These are phyloP conservation scores for Temnothorax nylanderi DNA, from an alignment of 1,140 invertebrate species.

Conservation along the genomic window DNA sequence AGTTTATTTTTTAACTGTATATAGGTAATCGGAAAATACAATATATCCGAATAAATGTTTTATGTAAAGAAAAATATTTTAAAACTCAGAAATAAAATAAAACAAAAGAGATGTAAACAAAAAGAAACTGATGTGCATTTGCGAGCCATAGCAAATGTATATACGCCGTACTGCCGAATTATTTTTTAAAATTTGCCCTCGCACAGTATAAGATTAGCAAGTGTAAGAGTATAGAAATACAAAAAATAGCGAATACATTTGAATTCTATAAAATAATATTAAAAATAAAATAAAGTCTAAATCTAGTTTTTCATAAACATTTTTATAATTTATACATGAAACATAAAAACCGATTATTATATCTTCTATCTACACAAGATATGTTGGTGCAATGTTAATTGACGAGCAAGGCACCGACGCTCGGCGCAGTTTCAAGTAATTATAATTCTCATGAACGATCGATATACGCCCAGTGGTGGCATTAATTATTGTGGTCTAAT, in stretches of 20 bases:
- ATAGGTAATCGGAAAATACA: not conserved
- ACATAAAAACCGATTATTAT: not conserved
- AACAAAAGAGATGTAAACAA: not conserved
- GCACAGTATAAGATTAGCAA: not conserved
- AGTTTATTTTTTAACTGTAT: not conserved
- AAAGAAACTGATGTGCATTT: not conserved
- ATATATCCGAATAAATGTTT: not conserved
- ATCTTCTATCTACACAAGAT: not conserved
- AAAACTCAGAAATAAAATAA: not conserved
- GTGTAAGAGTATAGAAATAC: not conserved
- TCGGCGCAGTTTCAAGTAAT: slow-evolving; percentile 13
- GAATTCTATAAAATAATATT: not conserved
- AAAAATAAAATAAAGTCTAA: not conserved
- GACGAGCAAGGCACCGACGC: not conserved
- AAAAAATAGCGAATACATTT: not conserved
- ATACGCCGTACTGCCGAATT: not conserved
- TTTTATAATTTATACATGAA: not conserved
- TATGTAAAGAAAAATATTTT: not conserved
- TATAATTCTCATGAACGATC: slow-evolving; percentile 19
- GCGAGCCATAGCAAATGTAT: not conserved
- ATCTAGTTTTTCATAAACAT: not conserved
- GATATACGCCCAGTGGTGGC: slow-evolving; percentile 16
- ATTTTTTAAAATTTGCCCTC: not conserved
- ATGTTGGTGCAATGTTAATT: not conserved
- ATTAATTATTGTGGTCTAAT: slow-evolving; percentile 47